These are phyloP conservation scores for Eupithecia dodoneata DNA, from an alignment of 2,888 invertebrate species.

Conservation along the genomic window DNA sequence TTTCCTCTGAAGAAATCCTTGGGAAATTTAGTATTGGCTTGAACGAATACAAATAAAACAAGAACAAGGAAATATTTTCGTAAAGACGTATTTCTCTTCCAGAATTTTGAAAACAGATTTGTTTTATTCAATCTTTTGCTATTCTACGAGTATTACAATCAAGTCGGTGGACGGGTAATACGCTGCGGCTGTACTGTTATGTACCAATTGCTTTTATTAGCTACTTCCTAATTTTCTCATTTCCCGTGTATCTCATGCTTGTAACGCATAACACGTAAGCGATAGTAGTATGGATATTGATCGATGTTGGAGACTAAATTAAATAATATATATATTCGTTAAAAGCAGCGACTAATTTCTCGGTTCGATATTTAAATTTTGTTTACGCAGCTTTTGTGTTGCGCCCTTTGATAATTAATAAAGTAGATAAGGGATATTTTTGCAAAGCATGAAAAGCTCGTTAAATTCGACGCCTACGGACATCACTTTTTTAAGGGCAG, in stretches of 20 bases:
- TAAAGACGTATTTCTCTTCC: background rate
- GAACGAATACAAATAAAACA: background rate
- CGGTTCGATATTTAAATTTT: background rate
- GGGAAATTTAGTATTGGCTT: background rate
- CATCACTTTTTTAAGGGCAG: slow-evolving; percentile 51
- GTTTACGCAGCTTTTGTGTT: slow-evolving; percentile 1
- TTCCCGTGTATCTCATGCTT: slow-evolving; percentile 61
- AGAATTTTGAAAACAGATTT: slow-evolving; percentile 27
- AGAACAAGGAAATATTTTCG: background rate
- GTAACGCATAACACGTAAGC: background rate
- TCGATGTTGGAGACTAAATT: background rate
- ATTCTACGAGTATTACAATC: slow-evolving; percentile 16
- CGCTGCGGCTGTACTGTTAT: slow-evolving; percentile 21
- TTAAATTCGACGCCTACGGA: slow-evolving; percentile 52
- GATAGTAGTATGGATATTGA: background rate
- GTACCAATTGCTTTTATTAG: slow-evolving; percentile 77
- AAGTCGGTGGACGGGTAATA: slow-evolving; percentile 29
- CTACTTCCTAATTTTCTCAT: slow-evolving; percentile 80
- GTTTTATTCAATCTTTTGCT: background rate
- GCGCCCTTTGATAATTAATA: slow-evolving; percentile 30
- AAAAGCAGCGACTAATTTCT: background rate
- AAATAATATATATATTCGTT: background rate
- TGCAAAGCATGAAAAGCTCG: slow-evolving; percentile 47
- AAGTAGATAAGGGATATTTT: slow-evolving; percentile 38
- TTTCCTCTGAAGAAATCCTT: background rate